phyloP scores from a whole-genome alignment of 1,140 invertebrate species.

The Andricus grossulariae region DNA sequence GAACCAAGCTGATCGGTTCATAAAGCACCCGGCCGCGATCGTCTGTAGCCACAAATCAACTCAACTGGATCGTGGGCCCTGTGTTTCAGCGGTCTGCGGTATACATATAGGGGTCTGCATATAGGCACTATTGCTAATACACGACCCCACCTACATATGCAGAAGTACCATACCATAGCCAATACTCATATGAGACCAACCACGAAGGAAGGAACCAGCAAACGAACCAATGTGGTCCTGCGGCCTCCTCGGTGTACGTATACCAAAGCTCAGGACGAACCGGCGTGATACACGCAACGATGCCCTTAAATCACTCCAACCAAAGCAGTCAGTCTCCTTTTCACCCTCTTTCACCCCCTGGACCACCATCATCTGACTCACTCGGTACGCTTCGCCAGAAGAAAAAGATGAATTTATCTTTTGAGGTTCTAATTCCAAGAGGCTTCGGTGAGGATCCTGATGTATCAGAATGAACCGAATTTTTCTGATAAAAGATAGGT shows the following conservation, averaged over 20 bases:
- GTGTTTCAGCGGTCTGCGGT: constrained; percentile 61
- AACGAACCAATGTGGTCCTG: constrained; percentile 43
- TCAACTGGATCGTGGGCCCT: constrained; percentile 61
- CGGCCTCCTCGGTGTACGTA: background rate
- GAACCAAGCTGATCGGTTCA: constrained; percentile 64
- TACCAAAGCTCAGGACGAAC: constrained; percentile 41
- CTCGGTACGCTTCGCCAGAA: constrained; percentile 34
- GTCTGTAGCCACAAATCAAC: constrained; percentile 66
- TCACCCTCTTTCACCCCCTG: constrained; percentile 58
- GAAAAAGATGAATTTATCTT: constrained; percentile 72
- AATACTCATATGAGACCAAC: constrained; percentile 43
- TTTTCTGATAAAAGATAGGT: no score
- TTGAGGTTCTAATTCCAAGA: constrained; percentile 60
- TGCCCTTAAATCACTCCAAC: constrained; percentile 64
- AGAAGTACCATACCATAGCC: constrained; percentile 43
- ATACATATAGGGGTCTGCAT: constrained; percentile 50
- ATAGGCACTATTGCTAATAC: constrained; percentile 41
- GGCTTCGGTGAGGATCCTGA: background rate
- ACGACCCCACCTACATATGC: constrained; percentile 49
- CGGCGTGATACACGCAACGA: constrained; percentile 69
- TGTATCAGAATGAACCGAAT: no score
- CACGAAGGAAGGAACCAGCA: constrained; percentile 49
- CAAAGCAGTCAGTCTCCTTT: constrained; percentile 44
- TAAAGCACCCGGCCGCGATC: constrained; percentile 65
- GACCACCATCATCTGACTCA: constrained; percentile 52